These are phyloP conservation scores for Mallotus villosus DNA, from an alignment of 2,797 vertebrate species.

Conservation along the genomic window DNA sequence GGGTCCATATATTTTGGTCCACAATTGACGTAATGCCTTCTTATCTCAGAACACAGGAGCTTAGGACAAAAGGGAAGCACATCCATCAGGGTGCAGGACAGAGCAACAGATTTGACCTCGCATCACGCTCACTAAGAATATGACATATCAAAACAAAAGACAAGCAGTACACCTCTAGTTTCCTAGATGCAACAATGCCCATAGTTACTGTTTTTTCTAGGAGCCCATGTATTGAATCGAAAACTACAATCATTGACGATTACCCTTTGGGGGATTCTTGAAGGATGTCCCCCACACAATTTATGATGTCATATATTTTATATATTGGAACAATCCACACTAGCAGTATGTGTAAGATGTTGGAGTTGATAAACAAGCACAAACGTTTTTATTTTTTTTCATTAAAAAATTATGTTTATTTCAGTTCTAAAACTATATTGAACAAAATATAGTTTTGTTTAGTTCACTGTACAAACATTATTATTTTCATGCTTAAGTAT, in stretches of 20 bases:
- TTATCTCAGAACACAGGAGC: slow-evolving; percentile 69
- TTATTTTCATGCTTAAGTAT: slow-evolving; percentile 11
- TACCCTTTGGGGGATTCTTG: no score
- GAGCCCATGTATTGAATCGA: no score
- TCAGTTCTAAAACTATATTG: slow-evolving; percentile 49
- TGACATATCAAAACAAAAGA: slow-evolving; percentile 36
- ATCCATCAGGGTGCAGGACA: slow-evolving; percentile 22
- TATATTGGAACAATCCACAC: no score
- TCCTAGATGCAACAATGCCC: not conserved
- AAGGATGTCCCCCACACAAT: no score
- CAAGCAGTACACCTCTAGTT: slow-evolving; percentile 32
- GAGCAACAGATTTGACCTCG: slow-evolving; percentile 25
- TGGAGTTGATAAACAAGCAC: slow-evolving; percentile 1
- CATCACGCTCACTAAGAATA: slow-evolving; percentile 28
- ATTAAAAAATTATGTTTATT: slow-evolving; percentile 61
- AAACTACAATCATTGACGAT: no score
- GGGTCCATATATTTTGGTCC: slow-evolving; percentile 21
- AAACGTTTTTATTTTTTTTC: slow-evolving; percentile 16
- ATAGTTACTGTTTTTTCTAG: not conserved
- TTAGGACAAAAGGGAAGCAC: slow-evolving; percentile 57
- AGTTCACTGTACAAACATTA: slow-evolving; percentile 38
- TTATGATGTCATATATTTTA: no score
- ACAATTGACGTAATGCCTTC: slow-evolving; percentile 46
- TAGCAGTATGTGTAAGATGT: no score
- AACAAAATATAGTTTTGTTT: slow-evolving; percentile 57